These are phyloP conservation scores for Wiebesia pumilae DNA, from an alignment of 1,140 invertebrate genomes.

Conservation along the genomic window DNA sequence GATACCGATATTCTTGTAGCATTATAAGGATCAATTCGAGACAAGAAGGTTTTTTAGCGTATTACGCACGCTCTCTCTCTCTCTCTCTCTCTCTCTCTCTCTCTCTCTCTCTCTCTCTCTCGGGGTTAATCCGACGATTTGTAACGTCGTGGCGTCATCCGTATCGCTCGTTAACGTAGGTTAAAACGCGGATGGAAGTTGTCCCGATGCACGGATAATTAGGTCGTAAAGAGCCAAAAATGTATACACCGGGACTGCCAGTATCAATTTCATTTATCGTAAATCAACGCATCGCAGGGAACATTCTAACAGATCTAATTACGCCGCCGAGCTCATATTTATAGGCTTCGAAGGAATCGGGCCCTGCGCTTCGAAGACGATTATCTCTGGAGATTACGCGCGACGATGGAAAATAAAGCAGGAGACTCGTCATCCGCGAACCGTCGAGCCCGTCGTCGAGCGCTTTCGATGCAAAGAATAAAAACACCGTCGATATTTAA, in stretches of 20 bases:
- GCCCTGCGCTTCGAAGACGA: neutral
- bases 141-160: neutral
- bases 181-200: too few relatives aligned
- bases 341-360: constrained; percentile 8
- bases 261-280: neutral
- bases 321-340: neutral
- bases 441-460: neutral
- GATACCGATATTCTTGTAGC: neutral
- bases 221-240: neutral
- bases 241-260: neutral
- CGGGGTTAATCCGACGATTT: neutral
- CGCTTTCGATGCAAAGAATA: neutral
- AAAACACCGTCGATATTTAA: constrained; percentile 3
- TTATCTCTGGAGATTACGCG: neutral
- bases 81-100: too few relatives aligned
- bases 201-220: too few relatives aligned
- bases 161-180: too few relatives aligned
- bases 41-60: neutral
- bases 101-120: too few relatives aligned
- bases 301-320: neutral
- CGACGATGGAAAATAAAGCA: neutral
- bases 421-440: neutral
- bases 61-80: too few relatives aligned
- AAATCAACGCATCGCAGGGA: neutral
- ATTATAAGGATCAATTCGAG: neutral